Base-by-base conservation (phyloP, 2,888 invertebrate species). In the Empis livida region DNA sequence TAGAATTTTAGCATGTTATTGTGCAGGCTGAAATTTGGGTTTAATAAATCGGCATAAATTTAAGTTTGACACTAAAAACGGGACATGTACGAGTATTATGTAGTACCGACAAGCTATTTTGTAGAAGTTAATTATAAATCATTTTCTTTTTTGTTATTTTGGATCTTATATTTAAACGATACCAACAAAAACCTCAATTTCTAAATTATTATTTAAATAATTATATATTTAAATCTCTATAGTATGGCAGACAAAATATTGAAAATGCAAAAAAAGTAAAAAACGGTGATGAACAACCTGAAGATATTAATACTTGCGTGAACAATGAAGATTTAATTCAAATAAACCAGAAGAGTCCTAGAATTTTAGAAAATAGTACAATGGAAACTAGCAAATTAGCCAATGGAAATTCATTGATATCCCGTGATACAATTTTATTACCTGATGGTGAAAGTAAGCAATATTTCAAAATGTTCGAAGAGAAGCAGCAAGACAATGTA, bases 161-260 rank as follows among this genome's bases (percentile, higher is more conserved):
- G n/a, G n/a, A n/a, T n/a, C n/a, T n/a, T n/a, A n/a, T n/a, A n/a
- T n/a, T n/a, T n/a, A n/a, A n/a, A n/a, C n/a, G n/a, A n/a, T n/a
- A n/a, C n/a, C n/a, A n/a, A n/a, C n/a, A n/a, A n/a, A n/a, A n/a
- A n/a, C n/a, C n/a, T 5, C 13, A 13, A 32, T 32, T 13, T 13
- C n/a, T 13, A 32, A 32, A 13, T 32, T 32, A 13, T 32, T n/a
- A 13, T n/a, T 32, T 10, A 13, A 32, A 32, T 13, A 13, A 32
- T 13, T 32, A 13, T 32, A 6, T 32, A 37, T 44, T 49, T 49
- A n/a, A n/a, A n/a, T n/a, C n/a, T n/a, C n/a, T 75, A 6, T 73
- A 89, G 88, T 88, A 86, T 73, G 90, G 90, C 45, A 74, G 87
- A 50, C 82, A 82, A 60, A 86, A 88, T 65, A 85, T 85, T 57